Evolutionary conservation across 92 coral and sea anemone genomes (phyloP).

Genomic region (Palythoa heliodiscus): DNA sequence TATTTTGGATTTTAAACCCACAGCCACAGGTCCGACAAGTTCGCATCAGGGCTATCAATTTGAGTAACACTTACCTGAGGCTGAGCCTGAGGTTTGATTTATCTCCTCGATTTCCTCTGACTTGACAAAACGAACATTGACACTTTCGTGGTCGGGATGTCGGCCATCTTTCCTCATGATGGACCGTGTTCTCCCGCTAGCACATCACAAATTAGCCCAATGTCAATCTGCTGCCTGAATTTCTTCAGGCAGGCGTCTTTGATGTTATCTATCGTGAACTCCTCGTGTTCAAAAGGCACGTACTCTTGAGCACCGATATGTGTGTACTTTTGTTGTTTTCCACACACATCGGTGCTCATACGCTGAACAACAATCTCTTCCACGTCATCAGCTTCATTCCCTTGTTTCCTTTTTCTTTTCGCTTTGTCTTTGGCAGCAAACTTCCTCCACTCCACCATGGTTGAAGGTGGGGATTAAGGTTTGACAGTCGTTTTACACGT

Average conservation of each 20-base stretch:
- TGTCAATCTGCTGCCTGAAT: constrained; percentile 48
- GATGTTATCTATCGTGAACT: constrained; percentile 45
- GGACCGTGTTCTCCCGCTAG: constrained; percentile 45
- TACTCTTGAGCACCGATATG: constrained; percentile 54
- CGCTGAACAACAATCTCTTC: no score
- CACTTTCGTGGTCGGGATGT: no score
- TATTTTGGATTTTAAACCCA: constrained; percentile 1
- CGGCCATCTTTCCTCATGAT: background rate
- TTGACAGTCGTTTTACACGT: no score
- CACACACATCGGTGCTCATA: no score
- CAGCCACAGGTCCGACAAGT: background rate
- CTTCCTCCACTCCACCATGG: constrained; percentile 65
- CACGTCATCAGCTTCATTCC: constrained; percentile 34
- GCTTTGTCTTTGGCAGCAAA: constrained; percentile 57
- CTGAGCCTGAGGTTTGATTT: background rate
- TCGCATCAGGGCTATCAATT: background rate
- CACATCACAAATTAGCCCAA: constrained; percentile 54
- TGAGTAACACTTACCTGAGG: background rate
- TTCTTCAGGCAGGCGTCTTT: constrained; percentile 55
- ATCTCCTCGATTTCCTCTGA: no score
- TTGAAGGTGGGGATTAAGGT: no score
- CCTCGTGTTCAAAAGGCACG: constrained; percentile 55
- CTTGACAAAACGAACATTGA: no score
- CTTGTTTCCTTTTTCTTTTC: constrained; percentile 40
- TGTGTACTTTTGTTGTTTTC: constrained; percentile 57